Conservation (phyloP, 2,113 vertebrate genomes). For the Podiceps cristatus region DNA sequence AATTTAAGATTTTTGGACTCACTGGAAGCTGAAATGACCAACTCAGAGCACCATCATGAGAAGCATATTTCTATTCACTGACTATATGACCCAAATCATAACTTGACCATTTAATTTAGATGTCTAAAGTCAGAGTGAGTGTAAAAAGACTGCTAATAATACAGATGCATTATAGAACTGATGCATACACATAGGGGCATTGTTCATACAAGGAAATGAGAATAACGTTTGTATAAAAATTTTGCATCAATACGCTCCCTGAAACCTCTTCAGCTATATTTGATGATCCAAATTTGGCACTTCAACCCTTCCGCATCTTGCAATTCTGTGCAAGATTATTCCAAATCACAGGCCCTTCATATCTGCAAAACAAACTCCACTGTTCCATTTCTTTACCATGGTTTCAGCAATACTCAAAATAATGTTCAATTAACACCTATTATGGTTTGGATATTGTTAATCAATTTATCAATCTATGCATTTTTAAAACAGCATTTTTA, state of each 20-base stretch:
- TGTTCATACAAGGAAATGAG: neutral
- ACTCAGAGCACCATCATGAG: neutral
- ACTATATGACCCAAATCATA: neutral
- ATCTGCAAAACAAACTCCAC: neutral
- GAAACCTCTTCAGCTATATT: neutral
- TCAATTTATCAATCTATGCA: fast-evolving
- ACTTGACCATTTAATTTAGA: neutral
- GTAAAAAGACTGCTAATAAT: neutral
- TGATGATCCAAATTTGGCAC: neutral
- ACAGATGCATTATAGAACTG: neutral
- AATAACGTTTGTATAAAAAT: neutral
- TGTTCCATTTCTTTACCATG: neutral
- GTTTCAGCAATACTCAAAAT: neutral
- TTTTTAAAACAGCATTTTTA: neutral
- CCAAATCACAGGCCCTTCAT: neutral
- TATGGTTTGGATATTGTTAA: neutral
- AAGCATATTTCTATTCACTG: neutral
- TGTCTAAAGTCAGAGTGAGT: neutral
- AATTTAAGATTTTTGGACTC: neutral
- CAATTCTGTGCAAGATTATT: neutral
- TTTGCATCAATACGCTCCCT: neutral
- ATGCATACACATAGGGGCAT: neutral
- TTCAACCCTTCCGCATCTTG: neutral
- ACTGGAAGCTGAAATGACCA: neutral
- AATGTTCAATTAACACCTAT: neutral